Evolutionary conservation across 1,140 invertebrate species (phyloP).

Genomic region (Drosophila setifemur): DNA sequence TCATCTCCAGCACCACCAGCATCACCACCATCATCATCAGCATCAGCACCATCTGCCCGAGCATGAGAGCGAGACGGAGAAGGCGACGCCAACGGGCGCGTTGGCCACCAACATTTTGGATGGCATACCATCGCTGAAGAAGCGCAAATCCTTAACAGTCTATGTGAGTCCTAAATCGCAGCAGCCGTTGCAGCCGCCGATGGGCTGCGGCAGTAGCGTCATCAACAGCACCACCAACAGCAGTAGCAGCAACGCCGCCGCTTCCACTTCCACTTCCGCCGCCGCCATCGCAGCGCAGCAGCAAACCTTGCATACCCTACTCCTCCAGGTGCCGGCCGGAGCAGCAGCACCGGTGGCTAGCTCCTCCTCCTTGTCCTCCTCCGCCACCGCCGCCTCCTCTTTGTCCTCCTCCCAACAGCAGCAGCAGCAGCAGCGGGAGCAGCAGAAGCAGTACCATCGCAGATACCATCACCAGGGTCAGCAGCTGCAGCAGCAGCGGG

Average conservation of each 20-base stretch:
- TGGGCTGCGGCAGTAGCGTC: neutral
- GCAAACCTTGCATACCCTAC: constrained; percentile 58
- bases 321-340: constrained; percentile 59
- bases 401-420: constrained; percentile 29
- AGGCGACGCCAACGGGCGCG: constrained; percentile 26
- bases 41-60: constrained; percentile 20
- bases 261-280: constrained; percentile 12
- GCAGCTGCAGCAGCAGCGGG: constrained; percentile 31
- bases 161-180: constrained; percentile 82
- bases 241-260: constrained; percentile 31
- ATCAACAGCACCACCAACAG: neutral
- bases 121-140: constrained; percentile 78
- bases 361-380: constrained; percentile 15
- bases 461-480: constrained; percentile 29
- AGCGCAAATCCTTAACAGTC: constrained; percentile 82
- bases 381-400: neutral
- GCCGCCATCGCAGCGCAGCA: constrained; percentile 13
- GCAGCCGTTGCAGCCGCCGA: constrained; percentile 32
- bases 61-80: constrained; percentile 45
- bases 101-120: constrained; percentile 71
- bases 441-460: constrained; percentile 13
- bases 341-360: constrained; percentile 25
- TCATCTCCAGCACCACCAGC: constrained; percentile 24
- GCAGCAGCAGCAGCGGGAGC: constrained; percentile 29
- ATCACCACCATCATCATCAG: constrained; percentile 19